A percentile compares a stretch with the other conserved stretches of the same genome.
phyloP scores from a whole-genome alignment of 2,888 invertebrate genomes.

The Drosophila incognita region DNA sequence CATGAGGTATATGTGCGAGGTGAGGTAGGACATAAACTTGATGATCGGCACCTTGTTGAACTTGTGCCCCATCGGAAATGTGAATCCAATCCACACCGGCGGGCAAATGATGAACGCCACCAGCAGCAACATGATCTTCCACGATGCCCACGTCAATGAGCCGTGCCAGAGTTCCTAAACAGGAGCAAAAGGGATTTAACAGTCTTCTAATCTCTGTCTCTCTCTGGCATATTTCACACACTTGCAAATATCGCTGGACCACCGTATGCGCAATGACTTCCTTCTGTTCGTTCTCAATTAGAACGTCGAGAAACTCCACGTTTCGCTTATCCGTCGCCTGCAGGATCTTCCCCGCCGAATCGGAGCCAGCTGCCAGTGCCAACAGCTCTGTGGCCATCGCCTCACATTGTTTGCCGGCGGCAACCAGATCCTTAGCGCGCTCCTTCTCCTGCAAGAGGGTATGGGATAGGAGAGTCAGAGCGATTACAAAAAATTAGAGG shows the following conservation, averaged over 20 bases:
- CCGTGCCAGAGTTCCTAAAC: slow-evolving; percentile 98
- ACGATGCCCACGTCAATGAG: slow-evolving; percentile 97
- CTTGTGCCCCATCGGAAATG: slow-evolving; percentile 96
- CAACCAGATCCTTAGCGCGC: slow-evolving; percentile 97
- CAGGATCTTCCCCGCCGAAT: slow-evolving; percentile 96
- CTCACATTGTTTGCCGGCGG: slow-evolving; percentile 98
- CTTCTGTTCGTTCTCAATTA: slow-evolving; percentile 99
- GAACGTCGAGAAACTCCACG: slow-evolving; percentile 96
- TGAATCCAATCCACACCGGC: slow-evolving; percentile 97
- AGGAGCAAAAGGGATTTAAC: slow-evolving; percentile 82
- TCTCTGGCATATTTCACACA: slow-evolving; percentile 84
- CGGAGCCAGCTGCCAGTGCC: slow-evolving; percentile 96
- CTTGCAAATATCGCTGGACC: slow-evolving; percentile 97
- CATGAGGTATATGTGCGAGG: slow-evolving; percentile 99
- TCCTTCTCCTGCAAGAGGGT: slow-evolving; percentile 93
- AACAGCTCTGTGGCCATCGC: slow-evolving; percentile 98
- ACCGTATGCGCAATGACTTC: slow-evolving; percentile 98
- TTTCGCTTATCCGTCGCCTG: slow-evolving; percentile 97
- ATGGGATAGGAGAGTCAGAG: neutral
- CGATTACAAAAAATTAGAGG: neutral
- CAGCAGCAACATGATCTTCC: slow-evolving; percentile 97
- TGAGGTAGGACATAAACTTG: slow-evolving; percentile 99
- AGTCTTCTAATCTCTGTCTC: neutral
- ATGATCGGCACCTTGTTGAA: slow-evolving; percentile 99
- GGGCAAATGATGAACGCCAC: slow-evolving; percentile 97